A percentile compares a stretch with the other conserved stretches of the same genome.
These are phyloP conservation scores for Hafferia zeledoni DNA, from an alignment of 2,797 vertebrate genomes.

Conservation along the genomic window DNA sequence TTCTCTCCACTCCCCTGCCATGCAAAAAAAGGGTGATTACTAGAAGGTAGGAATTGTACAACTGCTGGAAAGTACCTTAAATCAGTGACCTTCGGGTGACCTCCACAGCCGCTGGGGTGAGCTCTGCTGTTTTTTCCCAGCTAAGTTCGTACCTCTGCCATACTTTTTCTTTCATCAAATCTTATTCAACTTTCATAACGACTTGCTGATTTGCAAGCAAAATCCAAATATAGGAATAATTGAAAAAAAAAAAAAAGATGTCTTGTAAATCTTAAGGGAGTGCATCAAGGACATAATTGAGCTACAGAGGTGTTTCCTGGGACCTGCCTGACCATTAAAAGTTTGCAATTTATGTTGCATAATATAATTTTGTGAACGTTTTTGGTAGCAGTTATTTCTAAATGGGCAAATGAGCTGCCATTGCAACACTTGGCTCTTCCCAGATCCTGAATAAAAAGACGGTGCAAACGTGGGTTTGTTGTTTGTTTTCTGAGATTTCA, in stretches of 20 bases:
- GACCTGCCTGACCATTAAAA: neutral
- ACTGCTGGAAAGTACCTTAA: constrained; percentile 36
- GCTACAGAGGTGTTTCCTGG: neutral
- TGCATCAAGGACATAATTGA: neutral
- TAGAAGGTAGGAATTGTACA: neutral
- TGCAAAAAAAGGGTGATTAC: neutral
- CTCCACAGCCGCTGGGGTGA: neutral
- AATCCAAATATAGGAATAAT: neutral
- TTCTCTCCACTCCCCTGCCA: neutral
- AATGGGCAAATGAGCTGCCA: neutral
- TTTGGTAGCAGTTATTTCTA: neutral
- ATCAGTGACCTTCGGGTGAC: constrained; percentile 20
- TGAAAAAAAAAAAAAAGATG: neutral
- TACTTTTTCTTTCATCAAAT: neutral
- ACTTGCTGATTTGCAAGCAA: neutral
- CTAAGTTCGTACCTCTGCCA: neutral
- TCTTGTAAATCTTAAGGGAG: neutral
- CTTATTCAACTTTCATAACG: neutral
- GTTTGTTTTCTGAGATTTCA: neutral
- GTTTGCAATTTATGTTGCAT: neutral
- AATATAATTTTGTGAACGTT: neutral
- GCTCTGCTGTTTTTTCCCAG: neutral
- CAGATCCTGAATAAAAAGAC: neutral
- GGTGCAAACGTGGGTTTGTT: neutral
- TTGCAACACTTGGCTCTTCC: neutral